Evolutionary conservation across 2,113 vertebrate species (phyloP), one percentile per base, ranked within the genome.

Genomic region (Illadopsis cleaveri): DNA sequence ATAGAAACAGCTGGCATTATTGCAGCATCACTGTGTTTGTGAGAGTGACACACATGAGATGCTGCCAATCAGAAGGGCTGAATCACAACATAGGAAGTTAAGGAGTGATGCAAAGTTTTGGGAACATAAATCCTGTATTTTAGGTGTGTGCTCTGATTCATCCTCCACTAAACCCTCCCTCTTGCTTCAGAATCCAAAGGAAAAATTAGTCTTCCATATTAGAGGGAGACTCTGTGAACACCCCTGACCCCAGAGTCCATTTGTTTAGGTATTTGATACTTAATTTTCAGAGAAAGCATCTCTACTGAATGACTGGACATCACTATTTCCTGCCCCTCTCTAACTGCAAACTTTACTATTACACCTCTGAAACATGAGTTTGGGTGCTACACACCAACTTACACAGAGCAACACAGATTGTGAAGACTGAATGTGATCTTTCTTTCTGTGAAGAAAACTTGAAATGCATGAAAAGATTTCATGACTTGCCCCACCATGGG

Each of bases 1-100:
- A 0, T 11, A 60, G 50, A 64, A 57, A 65, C 0, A 2, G 24
- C 12, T 35, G 54, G 42, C 8, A 12, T 17, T 19, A 61, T 5
- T 12, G 3, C 64, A 93, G 42, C 45, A 28, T 11, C 0, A 0
- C 48, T 9, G 24, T 18, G 22, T 51, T 44, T 54, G 30, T 7
- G 22, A 22, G 47, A 18, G 25, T 33, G n/a, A 54, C 33, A 66
- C 28, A 28, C 0, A 2, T 5, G 3, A 16, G 75, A 19, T 42
- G n/a, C 30, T 90, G 57, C 44, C 73, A 94, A 18, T 4, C 2
- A 18, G 19, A 93, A 87, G 53, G 48, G 35, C 30, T 75, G 48
- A 10, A 69, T 28, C 58, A 53, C 33, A 23, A 11, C 13, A 23
- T 0, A 37, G 53, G 53, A 87, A 23, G 15, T 57, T 48, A 48